Percentiles rank a stretch among this genome's conserved stretches.
These are phyloP conservation scores for Marmota flaviventris DNA, from an alignment of 2,113 vertebrate species.

Conservation along the genomic window DNA sequence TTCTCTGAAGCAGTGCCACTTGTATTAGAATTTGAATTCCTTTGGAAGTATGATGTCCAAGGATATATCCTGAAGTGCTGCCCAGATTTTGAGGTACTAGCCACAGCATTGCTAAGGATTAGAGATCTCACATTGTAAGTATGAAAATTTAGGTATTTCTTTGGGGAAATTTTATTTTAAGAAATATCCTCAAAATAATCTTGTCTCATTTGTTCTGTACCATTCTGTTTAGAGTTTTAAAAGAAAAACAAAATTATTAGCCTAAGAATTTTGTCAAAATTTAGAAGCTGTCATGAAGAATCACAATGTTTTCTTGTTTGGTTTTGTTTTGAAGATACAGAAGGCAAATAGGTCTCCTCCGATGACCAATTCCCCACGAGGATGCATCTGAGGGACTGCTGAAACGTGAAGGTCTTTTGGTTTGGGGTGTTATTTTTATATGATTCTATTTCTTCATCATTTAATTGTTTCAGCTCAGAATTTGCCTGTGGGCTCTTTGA, in stretches of 20 bases:
- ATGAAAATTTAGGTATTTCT: not conserved
- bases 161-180: not conserved
- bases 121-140: not conserved
- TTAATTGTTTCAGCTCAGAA: conserved; percentile 66
- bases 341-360: not conserved
- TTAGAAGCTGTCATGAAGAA: not conserved
- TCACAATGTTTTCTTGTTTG: not conserved
- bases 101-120: not conserved
- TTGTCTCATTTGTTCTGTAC: not conserved
- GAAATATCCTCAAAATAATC: not conserved
- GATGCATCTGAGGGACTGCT: conserved; percentile 23
- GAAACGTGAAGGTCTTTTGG: conserved; percentile 37
- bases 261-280: not conserved
- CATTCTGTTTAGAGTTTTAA: not conserved
- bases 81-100: not conserved
- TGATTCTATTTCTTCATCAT: conserved; percentile 59
- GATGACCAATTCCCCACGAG: not conserved
- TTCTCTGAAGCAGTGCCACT: not conserved
- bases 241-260: not conserved
- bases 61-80: not conserved
- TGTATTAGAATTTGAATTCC: not conserved
- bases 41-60: not conserved
- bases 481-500: conserved; percentile 63
- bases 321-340: not conserved
- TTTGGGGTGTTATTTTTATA: conserved; percentile 49